phyloP scores from a whole-genome alignment of 2,113 vertebrate species.

The Hemicordylus capensis region DNA sequence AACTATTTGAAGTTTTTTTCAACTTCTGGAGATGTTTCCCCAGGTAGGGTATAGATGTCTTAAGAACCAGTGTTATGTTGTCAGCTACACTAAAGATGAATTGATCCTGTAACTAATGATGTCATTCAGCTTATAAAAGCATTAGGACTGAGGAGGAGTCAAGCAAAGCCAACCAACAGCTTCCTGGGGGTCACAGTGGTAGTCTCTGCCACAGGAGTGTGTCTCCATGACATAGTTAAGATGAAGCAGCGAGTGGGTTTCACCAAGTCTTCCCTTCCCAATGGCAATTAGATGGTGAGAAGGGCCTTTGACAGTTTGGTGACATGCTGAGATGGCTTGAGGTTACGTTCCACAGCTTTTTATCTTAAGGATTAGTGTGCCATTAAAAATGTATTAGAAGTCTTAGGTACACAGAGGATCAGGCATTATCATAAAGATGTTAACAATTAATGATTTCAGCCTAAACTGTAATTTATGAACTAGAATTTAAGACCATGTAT shows the following conservation, averaged over 20 bases:
- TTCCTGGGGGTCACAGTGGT: constrained; percentile 86
- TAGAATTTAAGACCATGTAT: constrained; percentile 68
- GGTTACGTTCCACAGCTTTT: constrained; percentile 78
- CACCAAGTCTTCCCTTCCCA: constrained; percentile 64
- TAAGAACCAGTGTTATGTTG: constrained; percentile 55
- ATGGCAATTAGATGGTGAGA: constrained; percentile 67
- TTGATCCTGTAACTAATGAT: constrained; percentile 60
- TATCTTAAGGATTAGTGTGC: constrained; percentile 77
- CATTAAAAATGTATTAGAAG: constrained; percentile 83
- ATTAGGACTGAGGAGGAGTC: constrained; percentile 77
- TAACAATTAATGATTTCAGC: constrained; percentile 87
- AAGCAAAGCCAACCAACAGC: constrained; percentile 76
- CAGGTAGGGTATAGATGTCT: constrained; percentile 23
- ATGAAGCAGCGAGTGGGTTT: constrained; percentile 57
- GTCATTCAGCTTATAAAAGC: constrained; percentile 51
- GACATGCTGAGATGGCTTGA: constrained; percentile 74
- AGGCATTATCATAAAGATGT: constrained; percentile 77
- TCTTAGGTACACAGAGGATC: constrained; percentile 75
- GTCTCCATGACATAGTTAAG: constrained; percentile 69
- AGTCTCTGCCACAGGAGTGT: constrained; percentile 79
- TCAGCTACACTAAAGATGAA: constrained; percentile 40
- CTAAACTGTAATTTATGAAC: constrained; percentile 82
- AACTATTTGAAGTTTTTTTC: background rate
- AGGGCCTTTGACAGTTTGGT: constrained; percentile 69
- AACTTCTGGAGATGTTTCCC: constrained; percentile 43